Percentiles rank a stretch among this genome's conserved stretches.
Conservation (phyloP, 2,113 vertebrate genomes). For the Phalacrocorax carbo region DNA sequence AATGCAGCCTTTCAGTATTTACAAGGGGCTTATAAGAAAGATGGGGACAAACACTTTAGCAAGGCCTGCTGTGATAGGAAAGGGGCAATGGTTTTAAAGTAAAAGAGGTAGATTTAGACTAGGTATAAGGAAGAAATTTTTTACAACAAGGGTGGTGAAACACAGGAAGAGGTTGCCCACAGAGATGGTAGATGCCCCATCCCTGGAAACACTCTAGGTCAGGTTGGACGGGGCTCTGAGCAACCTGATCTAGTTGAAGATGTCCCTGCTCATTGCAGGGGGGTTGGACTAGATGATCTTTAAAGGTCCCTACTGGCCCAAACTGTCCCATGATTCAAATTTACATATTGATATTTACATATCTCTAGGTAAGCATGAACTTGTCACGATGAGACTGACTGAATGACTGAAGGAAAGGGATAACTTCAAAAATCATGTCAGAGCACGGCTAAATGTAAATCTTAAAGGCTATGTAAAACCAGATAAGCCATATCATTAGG, state of each 20-base stretch:
- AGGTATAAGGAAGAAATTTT: neutral
- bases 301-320: neutral
- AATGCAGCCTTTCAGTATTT: neutral
- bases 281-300: neutral
- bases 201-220: neutral
- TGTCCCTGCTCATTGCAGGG: neutral
- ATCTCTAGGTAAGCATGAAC: neutral
- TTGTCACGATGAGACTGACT: neutral
- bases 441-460: neutral
- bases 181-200: neutral
- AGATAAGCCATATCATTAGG: neutral
- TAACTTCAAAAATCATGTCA: neutral
- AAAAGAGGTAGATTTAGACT: neutral
- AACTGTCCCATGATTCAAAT: neutral
- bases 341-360: neutral
- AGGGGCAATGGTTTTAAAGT: neutral
- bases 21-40: neutral
- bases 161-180: neutral
- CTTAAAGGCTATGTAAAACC: neutral
- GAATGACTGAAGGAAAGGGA: neutral
- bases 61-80: rapidly evolving
- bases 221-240: neutral
- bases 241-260: neutral
- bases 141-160: neutral
- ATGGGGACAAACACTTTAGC: neutral